Base-by-base conservation (phyloP, 2,888 invertebrate species). In the Cenopis cana region DNA sequence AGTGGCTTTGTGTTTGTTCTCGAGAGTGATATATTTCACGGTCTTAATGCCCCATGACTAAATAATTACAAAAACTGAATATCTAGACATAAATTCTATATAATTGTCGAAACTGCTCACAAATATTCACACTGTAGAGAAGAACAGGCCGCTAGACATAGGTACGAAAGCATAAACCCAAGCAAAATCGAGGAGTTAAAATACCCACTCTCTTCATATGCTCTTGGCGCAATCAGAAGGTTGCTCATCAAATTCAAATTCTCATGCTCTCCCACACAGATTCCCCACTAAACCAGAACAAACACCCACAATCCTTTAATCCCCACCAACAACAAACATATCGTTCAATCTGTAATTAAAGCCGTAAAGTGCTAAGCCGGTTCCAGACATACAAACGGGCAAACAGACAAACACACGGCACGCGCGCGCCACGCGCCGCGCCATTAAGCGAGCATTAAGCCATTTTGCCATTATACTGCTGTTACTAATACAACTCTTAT, bases 361-460 rank as follows among this genome's bases (percentile, higher is more conserved):
- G 50, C 62, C 62, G 50, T 33, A 55, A 64, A 65, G 65, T 65
- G 65, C 55, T 65, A 55, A 65, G 65, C 65, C 55, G 20, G 10
- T 18, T 38, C 20, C 64, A n/a, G 36, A 33, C 62, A 38, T 38
- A 62, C 62, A 62, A 38, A 55, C 64, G 4, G 24, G 24, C 24
- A 65, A 24, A 65, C 65, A 65, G 33, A 49, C 60, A 33, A 46
- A 49, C 60, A 55, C 56, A 11, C n/a, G n/a, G 55, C 65, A 55
- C 65, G 65, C 55, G 65, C 24, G 24, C 18, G 65, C 55, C 65
- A 55, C 65, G 65, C 55, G 65, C 38, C 54, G 14, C 10, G 52
- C 55, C 41, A 65, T 65, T 65, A 65, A 55, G 55, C 50, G 38
- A 36, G 38, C 54, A 64, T 64, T 64, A 64, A 64, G 49, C 61